These are phyloP conservation scores for Noctua pronuba DNA, from an alignment of 2,888 invertebrate species.

Conservation along the genomic window DNA sequence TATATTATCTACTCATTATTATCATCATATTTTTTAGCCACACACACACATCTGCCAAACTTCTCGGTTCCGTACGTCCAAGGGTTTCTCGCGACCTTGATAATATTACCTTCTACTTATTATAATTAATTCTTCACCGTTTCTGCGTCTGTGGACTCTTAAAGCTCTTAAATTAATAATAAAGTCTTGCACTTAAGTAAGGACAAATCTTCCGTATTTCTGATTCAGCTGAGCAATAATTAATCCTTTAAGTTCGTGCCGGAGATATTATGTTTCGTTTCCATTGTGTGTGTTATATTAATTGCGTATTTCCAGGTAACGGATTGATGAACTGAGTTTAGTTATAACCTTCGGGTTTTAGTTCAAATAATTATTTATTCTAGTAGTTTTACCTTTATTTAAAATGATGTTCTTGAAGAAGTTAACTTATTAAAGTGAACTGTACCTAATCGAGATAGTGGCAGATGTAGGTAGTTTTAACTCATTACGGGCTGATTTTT, in stretches of 20 bases:
- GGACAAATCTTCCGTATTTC: slow-evolving; percentile 22
- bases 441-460: background rate
- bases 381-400: background rate
- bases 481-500: no score
- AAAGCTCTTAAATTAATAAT: slow-evolving; percentile 1
- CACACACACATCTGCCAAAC: no score
- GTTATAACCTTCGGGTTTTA: slow-evolving; percentile 8
- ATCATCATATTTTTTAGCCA: no score
- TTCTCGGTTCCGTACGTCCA: no score
- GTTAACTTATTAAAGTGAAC: no score
- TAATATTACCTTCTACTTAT: background rate
- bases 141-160: background rate
- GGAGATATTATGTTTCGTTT: slow-evolving; percentile 78
- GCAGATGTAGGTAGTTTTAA: no score
- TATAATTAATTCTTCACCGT: background rate
- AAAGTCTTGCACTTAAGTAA: background rate
- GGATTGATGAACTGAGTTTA: slow-evolving; percentile 47
- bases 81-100: no score
- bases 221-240: slow-evolving; percentile 39
- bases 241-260: slow-evolving; percentile 76
- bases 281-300: slow-evolving; percentile 80
- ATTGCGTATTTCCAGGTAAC: slow-evolving; percentile 68
- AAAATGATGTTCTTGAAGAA: no score
- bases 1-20: background rate
- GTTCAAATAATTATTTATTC: background rate